phyloP scores from a whole-genome alignment of 2,888 invertebrate genomes.

The Lochmaea capreae region DNA sequence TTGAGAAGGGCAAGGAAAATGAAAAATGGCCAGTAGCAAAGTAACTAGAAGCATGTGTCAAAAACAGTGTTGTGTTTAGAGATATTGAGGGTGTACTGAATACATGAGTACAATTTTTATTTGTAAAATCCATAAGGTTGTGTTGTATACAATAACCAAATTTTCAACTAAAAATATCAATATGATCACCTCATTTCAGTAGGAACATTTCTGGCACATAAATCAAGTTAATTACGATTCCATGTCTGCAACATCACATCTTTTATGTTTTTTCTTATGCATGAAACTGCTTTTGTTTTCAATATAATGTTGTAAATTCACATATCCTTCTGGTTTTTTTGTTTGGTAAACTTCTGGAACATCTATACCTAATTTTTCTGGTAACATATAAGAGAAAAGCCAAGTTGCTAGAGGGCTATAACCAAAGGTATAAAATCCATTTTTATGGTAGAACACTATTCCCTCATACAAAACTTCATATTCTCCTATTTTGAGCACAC shows the following conservation, averaged over 20 bases:
- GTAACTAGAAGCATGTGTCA: too few relatives aligned
- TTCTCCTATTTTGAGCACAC: constrained; percentile 60
- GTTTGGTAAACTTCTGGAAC: constrained; percentile 65
- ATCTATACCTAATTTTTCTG: constrained; percentile 74
- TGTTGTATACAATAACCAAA: too few relatives aligned
- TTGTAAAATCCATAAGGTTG: too few relatives aligned
- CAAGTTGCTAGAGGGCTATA: constrained; percentile 90
- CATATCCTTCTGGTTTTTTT: constrained; percentile 68
- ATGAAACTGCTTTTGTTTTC: constrained; percentile 42
- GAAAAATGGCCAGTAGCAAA: too few relatives aligned
- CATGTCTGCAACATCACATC: constrained; percentile 5
- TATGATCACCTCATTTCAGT: not conserved
- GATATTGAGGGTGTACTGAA: too few relatives aligned
- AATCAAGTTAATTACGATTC: not conserved
- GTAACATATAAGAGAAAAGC: constrained; percentile 90
- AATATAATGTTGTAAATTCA: constrained; percentile 68
- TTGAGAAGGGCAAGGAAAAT: too few relatives aligned
- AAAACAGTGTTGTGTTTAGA: too few relatives aligned
- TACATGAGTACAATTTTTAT: too few relatives aligned
- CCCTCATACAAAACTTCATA: constrained; percentile 79
- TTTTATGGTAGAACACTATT: constrained; percentile 89
- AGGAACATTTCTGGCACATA: too few relatives aligned
- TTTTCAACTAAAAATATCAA: not conserved
- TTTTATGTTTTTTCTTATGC: constrained; percentile 42
- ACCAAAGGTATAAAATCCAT: constrained; percentile 79